Evolutionary conservation across 2,888 invertebrate species (phyloP).

Genomic region (Creontiades dilutus): DNA sequence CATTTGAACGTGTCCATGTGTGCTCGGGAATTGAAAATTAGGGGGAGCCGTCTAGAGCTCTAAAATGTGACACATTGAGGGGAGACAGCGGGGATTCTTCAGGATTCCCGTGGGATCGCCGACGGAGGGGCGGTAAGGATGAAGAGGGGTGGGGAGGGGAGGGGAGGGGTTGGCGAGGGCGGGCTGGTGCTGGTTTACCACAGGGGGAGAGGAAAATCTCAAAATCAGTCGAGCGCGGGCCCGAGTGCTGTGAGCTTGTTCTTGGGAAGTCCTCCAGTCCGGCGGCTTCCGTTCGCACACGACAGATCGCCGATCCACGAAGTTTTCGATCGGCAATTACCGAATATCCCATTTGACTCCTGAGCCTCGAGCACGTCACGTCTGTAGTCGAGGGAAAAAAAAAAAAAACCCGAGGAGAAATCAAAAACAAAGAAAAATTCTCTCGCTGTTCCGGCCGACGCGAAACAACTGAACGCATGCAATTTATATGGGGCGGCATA

Average conservation of each 20-base stretch:
- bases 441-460: not conserved
- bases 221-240: slow-evolving; percentile 71
- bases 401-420: not conserved
- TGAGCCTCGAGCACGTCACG: not conserved
- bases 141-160: not conserved
- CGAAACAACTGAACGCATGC: slow-evolving; percentile 22
- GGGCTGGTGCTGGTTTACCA: not conserved
- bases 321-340: not conserved
- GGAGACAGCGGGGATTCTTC: not conserved
- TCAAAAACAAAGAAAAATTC: not conserved
- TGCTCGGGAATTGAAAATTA: too few species aligned
- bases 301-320: slow-evolving; percentile 24
- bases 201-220: slow-evolving; percentile 60
- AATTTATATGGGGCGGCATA: slow-evolving; percentile 43
- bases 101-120: not conserved
- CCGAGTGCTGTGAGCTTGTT: slow-evolving; percentile 66
- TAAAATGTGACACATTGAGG: too few species aligned
- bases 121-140: not conserved
- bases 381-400: not conserved
- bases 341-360: not conserved
- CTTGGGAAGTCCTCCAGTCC: not conserved
- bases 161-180: not conserved
- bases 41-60: too few species aligned
- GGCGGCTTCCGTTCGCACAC: slow-evolving; percentile 12
- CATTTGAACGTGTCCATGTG: too few species aligned